phyloP scores from a whole-genome alignment of 2,797 vertebrate genomes.

The Carapus acus region DNA sequence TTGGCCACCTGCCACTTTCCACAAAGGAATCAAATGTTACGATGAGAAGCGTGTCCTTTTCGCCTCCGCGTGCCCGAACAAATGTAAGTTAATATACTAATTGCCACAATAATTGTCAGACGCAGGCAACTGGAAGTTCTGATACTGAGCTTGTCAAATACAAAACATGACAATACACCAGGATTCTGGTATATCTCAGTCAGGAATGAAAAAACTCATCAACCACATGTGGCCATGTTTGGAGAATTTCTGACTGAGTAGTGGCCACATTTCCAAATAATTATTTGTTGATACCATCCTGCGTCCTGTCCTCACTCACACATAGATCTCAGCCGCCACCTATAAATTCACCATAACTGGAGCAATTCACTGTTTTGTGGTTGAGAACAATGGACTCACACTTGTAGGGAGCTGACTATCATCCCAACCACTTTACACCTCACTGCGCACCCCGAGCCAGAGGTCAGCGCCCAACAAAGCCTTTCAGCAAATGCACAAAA shows the following conservation, averaged over 20 bases:
- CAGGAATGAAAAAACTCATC: no score
- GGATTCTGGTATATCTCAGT: no score
- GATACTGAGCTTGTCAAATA: constrained; percentile 22
- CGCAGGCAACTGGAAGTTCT: constrained; percentile 7
- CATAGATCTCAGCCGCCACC: no score
- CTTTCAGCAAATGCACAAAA: neutral
- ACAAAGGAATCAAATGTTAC: constrained; percentile 38
- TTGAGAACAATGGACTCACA: neutral
- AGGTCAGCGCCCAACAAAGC: neutral
- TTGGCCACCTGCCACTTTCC: constrained; percentile 54
- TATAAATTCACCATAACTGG: neutral
- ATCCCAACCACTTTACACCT: neutral
- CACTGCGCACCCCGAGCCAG: neutral
- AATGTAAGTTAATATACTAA: constrained; percentile 53
- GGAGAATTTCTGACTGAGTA: no score
- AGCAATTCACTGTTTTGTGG: neutral
- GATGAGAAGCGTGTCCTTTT: constrained; percentile 22
- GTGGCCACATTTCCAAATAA: no score
- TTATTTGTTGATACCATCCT: no score
- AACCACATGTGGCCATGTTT: no score
- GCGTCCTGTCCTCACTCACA: no score
- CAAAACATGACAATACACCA: constrained; percentile 2
- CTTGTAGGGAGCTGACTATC: neutral
- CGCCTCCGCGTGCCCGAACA: constrained; percentile 45
- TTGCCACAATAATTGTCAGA: constrained; percentile 36